Percentiles rank a stretch among this genome's conserved stretches.
Evolutionary conservation across 2,888 invertebrate species (phyloP).

Genomic region (Pocota personata): DNA sequence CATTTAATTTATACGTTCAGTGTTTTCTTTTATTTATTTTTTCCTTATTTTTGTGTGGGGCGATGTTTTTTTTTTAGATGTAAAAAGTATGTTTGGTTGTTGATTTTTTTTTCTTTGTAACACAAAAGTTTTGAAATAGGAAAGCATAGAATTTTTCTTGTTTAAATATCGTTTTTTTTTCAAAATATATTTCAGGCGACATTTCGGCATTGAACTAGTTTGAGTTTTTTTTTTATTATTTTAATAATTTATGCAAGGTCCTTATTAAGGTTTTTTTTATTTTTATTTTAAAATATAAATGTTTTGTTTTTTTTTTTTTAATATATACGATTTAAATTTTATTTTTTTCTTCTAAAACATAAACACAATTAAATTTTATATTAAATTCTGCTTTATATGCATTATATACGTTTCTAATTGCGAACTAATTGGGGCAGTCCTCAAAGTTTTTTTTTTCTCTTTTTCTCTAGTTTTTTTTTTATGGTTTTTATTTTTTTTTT

Average conservation of each 20-base stretch:
- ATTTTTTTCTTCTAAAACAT: constrained; percentile 43
- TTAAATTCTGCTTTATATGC: constrained; percentile 32
- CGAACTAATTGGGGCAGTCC: constrained; percentile 55
- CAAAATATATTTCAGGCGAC: constrained; percentile 66
- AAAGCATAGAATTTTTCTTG: constrained; percentile 49
- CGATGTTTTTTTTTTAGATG: constrained; percentile 4
- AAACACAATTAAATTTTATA: constrained; percentile 47
- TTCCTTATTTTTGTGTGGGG: constrained; percentile 3
- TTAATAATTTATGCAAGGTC: constrained; percentile 64
- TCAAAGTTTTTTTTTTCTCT: constrained; percentile 50
- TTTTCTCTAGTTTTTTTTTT: constrained; percentile 13
- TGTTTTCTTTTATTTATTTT: neutral
- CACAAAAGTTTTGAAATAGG: constrained; percentile 35
- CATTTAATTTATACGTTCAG: neutral
- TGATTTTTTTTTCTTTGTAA: neutral
- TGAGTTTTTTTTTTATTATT: constrained; percentile 21
- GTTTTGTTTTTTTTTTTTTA: neutral
- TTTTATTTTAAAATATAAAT: constrained; percentile 10
- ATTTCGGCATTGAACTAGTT: constrained; percentile 66
- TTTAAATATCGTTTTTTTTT: constrained; percentile 46
- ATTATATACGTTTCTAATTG: constrained; percentile 31
- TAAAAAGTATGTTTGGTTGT: constrained; percentile 36
- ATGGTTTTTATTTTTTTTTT: too few species aligned
- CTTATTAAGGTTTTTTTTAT: constrained; percentile 23
- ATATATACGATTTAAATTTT: neutral